Base-by-base conservation (phyloP, 1,140 invertebrate species). In the Hydropsyche tenuis region DNA sequence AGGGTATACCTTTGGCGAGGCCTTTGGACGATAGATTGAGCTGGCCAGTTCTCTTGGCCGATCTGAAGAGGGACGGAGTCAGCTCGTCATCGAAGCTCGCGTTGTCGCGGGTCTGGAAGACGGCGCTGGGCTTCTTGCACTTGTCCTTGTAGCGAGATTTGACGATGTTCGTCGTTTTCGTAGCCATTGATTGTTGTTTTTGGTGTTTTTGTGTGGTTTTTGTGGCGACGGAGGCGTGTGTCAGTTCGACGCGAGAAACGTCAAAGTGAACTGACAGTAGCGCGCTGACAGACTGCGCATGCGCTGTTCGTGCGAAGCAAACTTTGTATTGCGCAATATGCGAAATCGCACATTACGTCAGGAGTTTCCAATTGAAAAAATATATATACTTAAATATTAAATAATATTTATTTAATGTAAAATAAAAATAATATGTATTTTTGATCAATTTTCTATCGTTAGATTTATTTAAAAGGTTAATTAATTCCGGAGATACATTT, bases 11-110 rank as follows among this genome's bases (percentile, higher is more conserved):
- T 84, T 88, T 85, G 25, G 87, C 85, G 69, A 96, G 83, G 71
- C 89, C 91, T 81, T 89, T 88, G 73, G 90, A 90, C 42, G 92
- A 90, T 71, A 96, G 86, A 86, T 93, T 94, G 16, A 96, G 84
- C 73, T 90, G 88, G 20, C 94, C 94, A 69, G 90, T 91, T 80
- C 89, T 89, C 78, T 93, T 88, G 2, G 94, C 93, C 75, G 89
- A 88, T 82, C 94, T 91, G 64, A 96, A 88, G 69, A 95, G 81
- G 53, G 87, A 87, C 27, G 87, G 85, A 43, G 92, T 88, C 60
- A 94, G 79, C 79, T 89, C 87, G 69, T 84, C 85, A 72, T 91
- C 87, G 77, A 92, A 90, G 69, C 90, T 89, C 51, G 86, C 83
- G 80, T 88, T 88, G 65, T 89, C 88, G 81, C 91, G 89, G 78